phyloP scores from a whole-genome alignment of 1,140 invertebrate species.

The Platyscapa corneri region DNA sequence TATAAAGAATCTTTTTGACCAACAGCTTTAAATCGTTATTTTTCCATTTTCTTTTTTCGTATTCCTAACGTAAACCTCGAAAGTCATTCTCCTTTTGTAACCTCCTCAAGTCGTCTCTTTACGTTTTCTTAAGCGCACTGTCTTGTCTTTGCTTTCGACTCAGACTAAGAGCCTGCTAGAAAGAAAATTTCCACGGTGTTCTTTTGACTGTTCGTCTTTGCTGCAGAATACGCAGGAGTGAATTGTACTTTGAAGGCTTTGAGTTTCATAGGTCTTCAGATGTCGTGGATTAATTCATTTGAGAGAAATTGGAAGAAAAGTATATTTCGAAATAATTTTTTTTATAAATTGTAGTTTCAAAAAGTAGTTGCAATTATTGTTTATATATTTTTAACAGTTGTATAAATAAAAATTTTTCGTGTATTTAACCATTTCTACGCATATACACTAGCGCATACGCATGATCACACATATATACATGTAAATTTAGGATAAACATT shows the following conservation, averaged over 20 bases:
- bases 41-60: slow-evolving; percentile 17
- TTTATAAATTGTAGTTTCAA: not conserved
- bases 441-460: too few relatives aligned
- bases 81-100: slow-evolving; percentile 5
- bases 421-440: too few relatives aligned
- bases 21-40: slow-evolving; percentile 10
- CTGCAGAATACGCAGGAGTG: slow-evolving; percentile 26
- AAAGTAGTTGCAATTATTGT: not conserved
- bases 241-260: slow-evolving; percentile 43
- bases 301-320: not conserved
- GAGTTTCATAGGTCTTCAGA: slow-evolving; percentile 4
- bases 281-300: slow-evolving; percentile 23
- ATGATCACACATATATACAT: too few relatives aligned
- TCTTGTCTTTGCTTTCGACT: slow-evolving; percentile 13
- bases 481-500: too few relatives aligned
- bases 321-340: not conserved
- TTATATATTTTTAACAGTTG: not conserved
- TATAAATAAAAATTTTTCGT: too few relatives aligned
- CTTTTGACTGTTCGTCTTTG: slow-evolving; percentile 39
- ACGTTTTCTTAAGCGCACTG: slow-evolving; percentile 27
- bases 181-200: slow-evolving; percentile 27
- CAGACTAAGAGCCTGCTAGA: not conserved
- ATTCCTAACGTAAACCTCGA: not conserved
- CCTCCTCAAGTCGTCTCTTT: not conserved
- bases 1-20: not conserved